Conservation (phyloP, 2,797 vertebrate species). For the Propithecus deckenii region DNA sequence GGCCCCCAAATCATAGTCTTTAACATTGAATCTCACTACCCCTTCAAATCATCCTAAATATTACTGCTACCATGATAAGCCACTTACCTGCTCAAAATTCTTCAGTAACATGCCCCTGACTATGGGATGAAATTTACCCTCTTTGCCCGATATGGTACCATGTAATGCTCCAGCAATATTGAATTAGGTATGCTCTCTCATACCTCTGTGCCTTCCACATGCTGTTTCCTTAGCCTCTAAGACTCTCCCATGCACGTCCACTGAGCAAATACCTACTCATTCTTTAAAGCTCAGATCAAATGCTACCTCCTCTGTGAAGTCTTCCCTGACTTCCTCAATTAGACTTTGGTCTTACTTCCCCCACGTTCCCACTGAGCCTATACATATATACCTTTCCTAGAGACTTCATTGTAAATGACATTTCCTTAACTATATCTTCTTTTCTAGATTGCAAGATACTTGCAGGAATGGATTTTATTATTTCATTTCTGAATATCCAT, state of each 20-base stretch:
- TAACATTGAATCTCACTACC: background rate
- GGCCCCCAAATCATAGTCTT: background rate
- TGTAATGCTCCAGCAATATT: background rate
- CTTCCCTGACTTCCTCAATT: background rate
- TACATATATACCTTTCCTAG: background rate
- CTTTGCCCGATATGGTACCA: background rate
- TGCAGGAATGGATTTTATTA: background rate
- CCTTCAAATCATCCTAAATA: background rate
- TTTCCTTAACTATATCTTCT: conserved; percentile 9
- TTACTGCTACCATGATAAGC: background rate
- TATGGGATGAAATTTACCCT: background rate
- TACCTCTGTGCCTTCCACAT: background rate
- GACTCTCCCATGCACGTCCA: background rate
- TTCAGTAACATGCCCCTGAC: background rate
- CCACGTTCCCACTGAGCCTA: background rate
- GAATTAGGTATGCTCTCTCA: background rate
- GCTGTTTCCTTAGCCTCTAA: conserved; percentile 14
- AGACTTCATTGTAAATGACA: background rate
- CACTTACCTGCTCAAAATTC: conserved; percentile 4
- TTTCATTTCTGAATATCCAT: conserved; percentile 8
- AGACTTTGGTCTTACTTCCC: background rate
- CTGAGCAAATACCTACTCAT: conserved; percentile 13
- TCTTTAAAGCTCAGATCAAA: background rate
- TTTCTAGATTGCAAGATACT: background rate
- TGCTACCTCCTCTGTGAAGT: background rate